Percentiles rank a stretch among this genome's conserved stretches.
Evolutionary conservation across 2,797 vertebrate genomes (phyloP).

Genomic region (Vultur gryphus): DNA sequence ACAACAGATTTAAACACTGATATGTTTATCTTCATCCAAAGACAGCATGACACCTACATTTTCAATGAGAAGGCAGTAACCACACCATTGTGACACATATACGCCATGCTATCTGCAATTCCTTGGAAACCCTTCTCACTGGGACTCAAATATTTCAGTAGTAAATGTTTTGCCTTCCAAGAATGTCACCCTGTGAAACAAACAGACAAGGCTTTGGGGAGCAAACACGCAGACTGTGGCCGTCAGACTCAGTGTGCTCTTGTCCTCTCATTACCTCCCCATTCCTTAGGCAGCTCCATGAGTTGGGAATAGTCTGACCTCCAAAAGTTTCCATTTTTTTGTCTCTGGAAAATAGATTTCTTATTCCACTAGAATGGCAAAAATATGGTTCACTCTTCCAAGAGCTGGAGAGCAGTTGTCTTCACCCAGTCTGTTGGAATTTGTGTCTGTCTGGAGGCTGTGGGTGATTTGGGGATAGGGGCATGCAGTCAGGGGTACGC

Average conservation of each 20-base stretch:
- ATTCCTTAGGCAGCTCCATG: background rate
- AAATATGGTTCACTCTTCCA: background rate
- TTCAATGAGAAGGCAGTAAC: background rate
- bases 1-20: background rate
- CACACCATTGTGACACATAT: rapidly evolving
- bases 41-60: background rate
- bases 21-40: background rate
- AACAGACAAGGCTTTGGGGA: background rate
- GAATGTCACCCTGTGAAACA: background rate
- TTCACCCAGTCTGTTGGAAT: background rate
- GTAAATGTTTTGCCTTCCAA: background rate
- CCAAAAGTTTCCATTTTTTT: background rate
- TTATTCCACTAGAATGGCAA: background rate
- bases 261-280: rapidly evolving
- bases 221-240: background rate
- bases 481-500: rapidly evolving
- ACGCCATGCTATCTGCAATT: rapidly evolving
- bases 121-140: background rate
- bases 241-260: background rate
- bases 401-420: background rate
- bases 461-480: background rate
- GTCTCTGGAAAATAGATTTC: background rate
- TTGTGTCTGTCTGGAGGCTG: background rate
- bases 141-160: background rate
- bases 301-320: background rate